Conservation (phyloP, 1,140 invertebrate genomes). For the Nixonia krombeini region DNA sequence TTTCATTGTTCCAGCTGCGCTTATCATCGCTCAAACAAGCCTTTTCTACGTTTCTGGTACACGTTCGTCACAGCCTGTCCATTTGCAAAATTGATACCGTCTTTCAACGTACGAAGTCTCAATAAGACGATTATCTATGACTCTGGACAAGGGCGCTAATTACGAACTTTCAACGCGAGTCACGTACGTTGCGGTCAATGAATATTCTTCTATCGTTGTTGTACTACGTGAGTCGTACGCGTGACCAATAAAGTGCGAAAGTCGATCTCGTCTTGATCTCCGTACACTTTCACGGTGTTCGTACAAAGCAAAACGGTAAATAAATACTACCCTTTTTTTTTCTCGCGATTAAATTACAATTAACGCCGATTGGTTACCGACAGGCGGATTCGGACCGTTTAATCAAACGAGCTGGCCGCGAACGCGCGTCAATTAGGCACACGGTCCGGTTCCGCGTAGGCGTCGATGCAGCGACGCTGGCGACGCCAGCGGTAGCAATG, state of each 20-base stretch:
- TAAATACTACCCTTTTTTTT: too few species aligned
- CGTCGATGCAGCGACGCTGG: neutral
- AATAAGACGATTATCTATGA: conserved; percentile 46
- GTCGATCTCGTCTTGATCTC: too few species aligned
- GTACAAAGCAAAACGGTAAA: too few species aligned
- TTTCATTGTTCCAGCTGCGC: conserved; percentile 17
- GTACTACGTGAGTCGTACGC: too few species aligned
- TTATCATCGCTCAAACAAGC: conserved; percentile 19
- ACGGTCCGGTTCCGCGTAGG: conserved; percentile 9
- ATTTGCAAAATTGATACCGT: conserved; percentile 7
- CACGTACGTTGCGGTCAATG: conserved; percentile 31
- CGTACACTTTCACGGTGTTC: too few species aligned
- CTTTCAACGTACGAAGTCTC: conserved; percentile 18
- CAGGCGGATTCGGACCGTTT: too few species aligned
- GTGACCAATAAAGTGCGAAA: too few species aligned
- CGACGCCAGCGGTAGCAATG: conserved; percentile 2
- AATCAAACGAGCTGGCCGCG: neutral
- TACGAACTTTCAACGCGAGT: conserved; percentile 55
- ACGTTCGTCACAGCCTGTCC: neutral
- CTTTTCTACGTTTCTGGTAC: neutral
- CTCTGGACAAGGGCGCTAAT: conserved; percentile 44
- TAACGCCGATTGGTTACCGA: too few species aligned
- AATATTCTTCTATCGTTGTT: too few species aligned
- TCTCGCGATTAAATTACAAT: too few species aligned
- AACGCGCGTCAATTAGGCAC: conserved; percentile 45